Base-by-base conservation (phyloP, 2,888 invertebrate species). In the Craniophora ligustri region DNA sequence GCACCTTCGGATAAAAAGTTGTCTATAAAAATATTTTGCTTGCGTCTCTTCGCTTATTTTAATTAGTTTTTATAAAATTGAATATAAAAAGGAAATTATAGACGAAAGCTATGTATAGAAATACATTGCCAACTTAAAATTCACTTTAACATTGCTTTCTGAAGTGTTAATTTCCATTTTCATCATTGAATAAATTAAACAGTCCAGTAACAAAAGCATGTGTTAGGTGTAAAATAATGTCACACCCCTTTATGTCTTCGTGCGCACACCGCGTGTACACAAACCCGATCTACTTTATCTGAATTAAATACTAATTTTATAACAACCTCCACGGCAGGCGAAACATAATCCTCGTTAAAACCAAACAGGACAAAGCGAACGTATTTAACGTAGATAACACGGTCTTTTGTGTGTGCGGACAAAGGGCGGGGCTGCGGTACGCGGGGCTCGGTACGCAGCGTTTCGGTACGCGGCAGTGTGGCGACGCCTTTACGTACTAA, bases 401-500 rank as follows among this genome's bases (percentile, higher is more conserved):
- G 42, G 28, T 48, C 68, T 46, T 72, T 71, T 68, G 63, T 69
- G 51, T 39, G 21, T 13, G 47, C 16, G 35, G 39, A 64, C 64
- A 64, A 72, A 55, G 46, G 34, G 46, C 18, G 23, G 38, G 23
- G 19, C 18, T 23, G 18, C 15, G 38, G 45, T 47, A 34, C 60
- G 59, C 34, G 35, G 19, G 34, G 23, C 44, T 10, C 13, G 30
- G 28, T 38, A 49, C 48, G 36, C 61, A 60, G 54, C 10, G n/a
- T 36, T 53, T 38, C 50, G 54, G 45, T 57, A 68, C 57, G 38
- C 41, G 69, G 54, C 35, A 55, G 59, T 72, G 73, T 67, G 67
- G 44, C 48, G 49, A 56, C 67, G 61, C 63, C 44, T 53, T 54
- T 56, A 59, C 35, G 47, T 36, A 45, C 61, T 75, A 79, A 79